These are phyloP conservation scores for Drepanosiphum platanoidis DNA, from an alignment of 2,888 invertebrate species.

Conservation along the genomic window DNA sequence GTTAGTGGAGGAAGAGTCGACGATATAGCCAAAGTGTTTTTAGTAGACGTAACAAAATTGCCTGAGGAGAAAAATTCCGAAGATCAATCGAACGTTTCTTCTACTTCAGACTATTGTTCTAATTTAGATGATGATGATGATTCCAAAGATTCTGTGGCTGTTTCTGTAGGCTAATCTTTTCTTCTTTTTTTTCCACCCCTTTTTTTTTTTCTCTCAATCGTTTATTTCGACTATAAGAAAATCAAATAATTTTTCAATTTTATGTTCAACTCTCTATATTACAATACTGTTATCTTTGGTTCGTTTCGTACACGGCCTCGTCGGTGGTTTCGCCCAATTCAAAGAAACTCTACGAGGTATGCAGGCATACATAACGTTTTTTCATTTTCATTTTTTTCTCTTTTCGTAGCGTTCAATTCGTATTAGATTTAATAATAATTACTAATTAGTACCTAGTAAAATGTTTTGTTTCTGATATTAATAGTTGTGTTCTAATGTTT, in stretches of 20 bases:
- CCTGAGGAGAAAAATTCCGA: not conserved
- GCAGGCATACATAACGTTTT: too few relatives aligned
- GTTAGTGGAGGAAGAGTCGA: not conserved
- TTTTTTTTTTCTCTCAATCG: not conserved
- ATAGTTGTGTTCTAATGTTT: too few relatives aligned
- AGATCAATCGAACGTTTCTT: slow-evolving; percentile 21
- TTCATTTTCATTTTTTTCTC: not conserved
- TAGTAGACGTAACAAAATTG: slow-evolving; percentile 24
- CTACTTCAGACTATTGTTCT: slow-evolving; percentile 33
- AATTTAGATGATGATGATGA: slow-evolving; percentile 25
- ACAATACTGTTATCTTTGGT: not conserved
- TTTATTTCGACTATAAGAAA: not conserved
- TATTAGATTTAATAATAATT: not conserved
- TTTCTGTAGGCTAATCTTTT: not conserved
- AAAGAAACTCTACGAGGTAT: too few relatives aligned
- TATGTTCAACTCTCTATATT: not conserved
- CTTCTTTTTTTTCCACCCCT: not conserved
- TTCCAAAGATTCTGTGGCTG: slow-evolving; percentile 24
- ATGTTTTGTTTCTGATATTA: not conserved
- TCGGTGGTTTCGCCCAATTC: too few relatives aligned
- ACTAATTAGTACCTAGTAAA: too few relatives aligned
- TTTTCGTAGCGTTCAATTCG: not conserved
- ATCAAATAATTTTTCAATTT: not conserved
- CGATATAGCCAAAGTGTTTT: not conserved
- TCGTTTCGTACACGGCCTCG: not conserved